Percentiles rank a stretch among this genome's conserved stretches.
Evolutionary conservation across 2,888 invertebrate genomes (phyloP).

Genomic region (Hedya salicella): DNA sequence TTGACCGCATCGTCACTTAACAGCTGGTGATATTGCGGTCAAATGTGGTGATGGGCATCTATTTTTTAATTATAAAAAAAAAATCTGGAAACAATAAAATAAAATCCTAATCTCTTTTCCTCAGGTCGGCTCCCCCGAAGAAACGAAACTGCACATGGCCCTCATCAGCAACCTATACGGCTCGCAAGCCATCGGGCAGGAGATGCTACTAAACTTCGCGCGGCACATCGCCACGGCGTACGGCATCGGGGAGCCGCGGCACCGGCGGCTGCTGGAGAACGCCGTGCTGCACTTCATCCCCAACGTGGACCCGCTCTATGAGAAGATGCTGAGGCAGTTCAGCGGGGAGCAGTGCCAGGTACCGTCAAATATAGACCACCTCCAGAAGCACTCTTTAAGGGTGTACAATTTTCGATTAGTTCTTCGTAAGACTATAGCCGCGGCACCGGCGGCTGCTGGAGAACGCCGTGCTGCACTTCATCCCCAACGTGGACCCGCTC

Average conservation of each 20-base stretch:
- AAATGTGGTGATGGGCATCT: too few relatives aligned
- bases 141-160: slow-evolving; percentile 92
- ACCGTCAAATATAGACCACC: slow-evolving; percentile 1
- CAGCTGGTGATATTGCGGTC: too few relatives aligned
- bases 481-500: slow-evolving; percentile 85
- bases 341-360: slow-evolving; percentile 70
- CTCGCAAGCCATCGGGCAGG: slow-evolving; percentile 93
- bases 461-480: slow-evolving; percentile 90
- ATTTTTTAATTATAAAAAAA: too few relatives aligned
- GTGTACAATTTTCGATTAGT: too few relatives aligned
- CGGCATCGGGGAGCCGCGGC: slow-evolving; percentile 87
- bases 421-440: too few relatives aligned
- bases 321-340: slow-evolving; percentile 64
- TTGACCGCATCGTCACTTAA: too few relatives aligned
- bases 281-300: slow-evolving; percentile 93
- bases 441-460: slow-evolving; percentile 87
- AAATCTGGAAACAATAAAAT: too few relatives aligned
- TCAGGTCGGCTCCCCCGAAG: slow-evolving; percentile 91
- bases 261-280: slow-evolving; percentile 87
- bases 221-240: slow-evolving; percentile 92
- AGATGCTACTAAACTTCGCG: slow-evolving; percentile 92
- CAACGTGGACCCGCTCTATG: slow-evolving; percentile 69
- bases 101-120: slow-evolving; percentile 51
- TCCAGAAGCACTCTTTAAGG: too few relatives aligned
- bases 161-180: slow-evolving; percentile 93